Evolutionary conservation across 2,888 invertebrate genomes (phyloP).

Genomic region (Ptycholaimellus sp.): DNA sequence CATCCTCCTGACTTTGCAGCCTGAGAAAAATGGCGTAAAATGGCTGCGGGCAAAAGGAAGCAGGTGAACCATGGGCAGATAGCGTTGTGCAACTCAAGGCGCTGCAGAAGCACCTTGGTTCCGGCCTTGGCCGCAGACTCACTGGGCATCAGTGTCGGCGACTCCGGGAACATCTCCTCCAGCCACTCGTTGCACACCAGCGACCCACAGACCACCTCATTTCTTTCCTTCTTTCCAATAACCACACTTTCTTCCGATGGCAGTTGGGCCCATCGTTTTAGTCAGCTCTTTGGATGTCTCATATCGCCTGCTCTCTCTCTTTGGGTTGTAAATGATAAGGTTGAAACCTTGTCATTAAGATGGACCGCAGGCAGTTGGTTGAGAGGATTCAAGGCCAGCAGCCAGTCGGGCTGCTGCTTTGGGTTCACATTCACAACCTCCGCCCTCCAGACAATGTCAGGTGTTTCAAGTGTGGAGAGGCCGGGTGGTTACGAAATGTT

Average conservation of each 20-base stretch:
- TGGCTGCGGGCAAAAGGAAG: too few relatives aligned
- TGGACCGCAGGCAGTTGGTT: constrained; percentile 51
- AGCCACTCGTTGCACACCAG: constrained; percentile 51
- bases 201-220: constrained; percentile 53
- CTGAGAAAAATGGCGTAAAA: too few relatives aligned
- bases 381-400: constrained; percentile 32
- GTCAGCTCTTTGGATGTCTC: too few relatives aligned
- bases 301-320: constrained; percentile 32
- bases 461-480: constrained; percentile 6
- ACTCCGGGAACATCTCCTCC: constrained; percentile 48
- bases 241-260: too few relatives aligned
- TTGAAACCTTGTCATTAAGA: constrained; percentile 39
- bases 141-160: constrained; percentile 39
- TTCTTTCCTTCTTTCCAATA: too few relatives aligned
- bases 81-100: too few relatives aligned
- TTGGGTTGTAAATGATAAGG: neutral
- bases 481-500: constrained; percentile 47
- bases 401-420: constrained; percentile 56
- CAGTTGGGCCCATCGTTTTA: too few relatives aligned
- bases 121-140: constrained; percentile 45
- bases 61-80: too few relatives aligned
- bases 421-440: constrained; percentile 41
- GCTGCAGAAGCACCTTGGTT: constrained; percentile 46
- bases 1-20: too few relatives aligned
- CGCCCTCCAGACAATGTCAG: too few relatives aligned